Percentiles rank a stretch among this genome's conserved stretches.
phyloP scores from a whole-genome alignment of 2,888 invertebrate genomes.

The Hyalella azteca region DNA sequence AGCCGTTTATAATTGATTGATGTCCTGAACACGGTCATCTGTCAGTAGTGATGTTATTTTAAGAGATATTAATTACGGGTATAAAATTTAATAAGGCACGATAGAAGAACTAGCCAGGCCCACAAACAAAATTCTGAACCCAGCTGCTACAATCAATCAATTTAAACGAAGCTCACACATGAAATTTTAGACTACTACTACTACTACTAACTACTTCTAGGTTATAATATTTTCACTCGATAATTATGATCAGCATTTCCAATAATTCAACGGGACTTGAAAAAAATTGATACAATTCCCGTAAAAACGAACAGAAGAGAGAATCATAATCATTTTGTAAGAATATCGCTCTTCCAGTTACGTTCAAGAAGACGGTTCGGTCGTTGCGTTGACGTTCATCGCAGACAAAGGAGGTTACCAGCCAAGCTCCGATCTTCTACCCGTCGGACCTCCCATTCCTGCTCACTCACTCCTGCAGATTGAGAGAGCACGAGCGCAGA shows the following conservation, averaged over 20 bases:
- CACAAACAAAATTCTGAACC: not conserved
- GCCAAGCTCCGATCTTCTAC: conserved; percentile 25
- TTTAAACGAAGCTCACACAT: not conserved
- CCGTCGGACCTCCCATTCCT: conserved; percentile 30
- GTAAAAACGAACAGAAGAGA: no score
- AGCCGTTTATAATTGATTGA: no score
- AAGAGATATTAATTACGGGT: no score
- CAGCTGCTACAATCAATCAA: not conserved
- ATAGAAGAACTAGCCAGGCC: not conserved
- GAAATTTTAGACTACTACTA: no score
- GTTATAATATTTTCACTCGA: no score
- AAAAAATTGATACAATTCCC: no score
- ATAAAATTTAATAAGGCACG: not conserved
- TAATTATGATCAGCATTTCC: no score
- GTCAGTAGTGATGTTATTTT: no score
- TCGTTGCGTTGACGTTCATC: conserved; percentile 4
- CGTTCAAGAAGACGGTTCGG: conserved; percentile 37
- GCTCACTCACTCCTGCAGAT: conserved; percentile 24
- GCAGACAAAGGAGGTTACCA: conserved; percentile 38
- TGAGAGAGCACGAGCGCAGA: not conserved
- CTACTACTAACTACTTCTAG: no score
- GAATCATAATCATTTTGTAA: not conserved
- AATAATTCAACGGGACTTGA: no score
- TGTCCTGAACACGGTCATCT: no score
- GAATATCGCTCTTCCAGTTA: not conserved